Evolutionary conservation across 1,140 invertebrate genomes (phyloP), one percentile per base, ranked within the genome.

Genomic region (Drosophila ficusphila): DNA sequence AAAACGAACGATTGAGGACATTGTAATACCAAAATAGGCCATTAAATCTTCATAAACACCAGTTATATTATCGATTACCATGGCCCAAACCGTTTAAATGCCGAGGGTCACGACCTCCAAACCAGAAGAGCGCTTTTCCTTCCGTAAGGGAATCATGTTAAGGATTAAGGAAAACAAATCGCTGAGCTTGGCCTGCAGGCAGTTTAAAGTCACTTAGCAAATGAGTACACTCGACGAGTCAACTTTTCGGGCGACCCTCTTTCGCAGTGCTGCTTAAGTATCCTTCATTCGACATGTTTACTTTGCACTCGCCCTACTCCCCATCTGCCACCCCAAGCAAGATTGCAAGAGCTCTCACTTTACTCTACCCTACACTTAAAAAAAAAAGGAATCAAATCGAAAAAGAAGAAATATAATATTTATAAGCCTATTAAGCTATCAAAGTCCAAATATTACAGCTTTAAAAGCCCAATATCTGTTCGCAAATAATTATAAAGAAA

Each of bases 241-340:
- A 58, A 85, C 41, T 72, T 36, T 60, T 76, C 16, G 33, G 72
- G n/a, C 82, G 49, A 58, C 81, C 72, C 81, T 81, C 82, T 62
- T 61, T 52, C 19, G 42, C 36, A 23, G 56, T 53, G 34, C 52
- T 31, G 38, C 65, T 41, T 62, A 60, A 79, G 76, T 48, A 73
- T 74, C 57, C 62, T 64, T 74, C 62, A 46, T 70, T 53, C 39
- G 42, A 76, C 71, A 51, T 88, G 82, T 86, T 75, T 88, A 76
- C 82, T 82, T 56, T 82, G 77, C 82, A 77, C 82, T 85, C 51
- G 58, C 51, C 72, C 33, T 60, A 47, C 60, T 56, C 53, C 61
- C 53, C 23, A 41, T 61, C 57, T 25, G 49, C 42, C 53, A 27
- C n/a, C 23, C 29, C 16, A 23, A 3, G 3, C 54, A 12, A 29